Base-by-base conservation (phyloP, 1,140 invertebrate genomes). In the Tribolium madens region DNA sequence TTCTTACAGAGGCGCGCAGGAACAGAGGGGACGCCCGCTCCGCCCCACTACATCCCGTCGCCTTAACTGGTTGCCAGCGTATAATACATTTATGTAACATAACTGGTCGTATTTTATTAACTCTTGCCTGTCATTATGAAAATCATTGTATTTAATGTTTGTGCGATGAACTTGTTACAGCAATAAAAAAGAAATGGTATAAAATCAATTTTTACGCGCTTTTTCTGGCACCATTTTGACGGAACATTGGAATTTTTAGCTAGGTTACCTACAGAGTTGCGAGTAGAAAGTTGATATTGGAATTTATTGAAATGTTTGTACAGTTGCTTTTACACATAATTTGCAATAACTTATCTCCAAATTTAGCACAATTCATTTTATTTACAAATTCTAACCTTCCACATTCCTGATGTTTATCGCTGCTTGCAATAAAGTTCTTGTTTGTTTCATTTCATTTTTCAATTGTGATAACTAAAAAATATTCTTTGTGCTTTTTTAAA, bases 1-100 rank as follows among this genome's bases (percentile, higher is more conserved):
- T 72, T 72, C 46, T 72, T 33, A 31, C 69, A 18, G 70, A 50
- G 50, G 14, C 50, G 70, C 14, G 36, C 15, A 48, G 69, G 46
- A 50, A 50, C 31, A 72, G 70, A 72, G 42, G 70, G 70, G 46
- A 52, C 70, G 70, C 70, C 70, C 70, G 70, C 70, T 72, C 70
- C 70, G 70, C 70, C 70, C 70, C 70, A 50, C 70, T 26, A 72
- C 46, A 72, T 31, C 42, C 42, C 70, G 70, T 33, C 26, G 50
- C 42, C 46, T 21, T 52, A 72, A 72, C 70, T 52, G 70, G 70
- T 18, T 72, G 70, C 14, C 68, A 26, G 36, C 47, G 36, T 52
- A 33, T 33, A 26, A 64, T 64, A 64, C 26, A 64, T 64, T 64
- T 64, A 64, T 26, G 21, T 36, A 64, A 64, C 57, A n/a, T 64